Evolutionary conservation across 2,888 invertebrate genomes (phyloP).

Genomic region (Julus scandinavius): DNA sequence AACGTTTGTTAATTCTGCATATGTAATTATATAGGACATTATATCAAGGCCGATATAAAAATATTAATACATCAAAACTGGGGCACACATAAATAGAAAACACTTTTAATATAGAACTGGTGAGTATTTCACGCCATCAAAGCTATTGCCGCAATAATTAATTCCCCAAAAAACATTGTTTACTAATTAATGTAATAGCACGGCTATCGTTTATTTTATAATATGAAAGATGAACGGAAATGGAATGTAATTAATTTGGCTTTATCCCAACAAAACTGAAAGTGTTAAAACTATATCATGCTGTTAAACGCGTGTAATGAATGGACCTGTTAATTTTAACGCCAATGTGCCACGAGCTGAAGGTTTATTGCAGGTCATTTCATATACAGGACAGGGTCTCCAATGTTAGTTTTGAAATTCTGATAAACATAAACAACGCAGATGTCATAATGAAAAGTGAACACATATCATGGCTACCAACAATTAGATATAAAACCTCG

Average conservation of each 20-base stretch:
- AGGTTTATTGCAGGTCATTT: neutral
- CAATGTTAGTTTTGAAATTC: neutral
- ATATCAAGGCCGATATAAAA: neutral
- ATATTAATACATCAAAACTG: neutral
- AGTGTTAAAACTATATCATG: neutral
- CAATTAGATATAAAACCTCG: neutral
- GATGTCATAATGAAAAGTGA: neutral
- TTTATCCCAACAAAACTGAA: neutral
- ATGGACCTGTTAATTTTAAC: neutral
- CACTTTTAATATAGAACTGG: neutral
- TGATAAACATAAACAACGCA: neutral
- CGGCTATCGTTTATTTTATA: conserved; percentile 14
- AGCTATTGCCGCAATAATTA: neutral
- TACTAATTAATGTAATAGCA: neutral
- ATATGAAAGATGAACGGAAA: neutral
- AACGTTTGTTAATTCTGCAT: too few relatives aligned
- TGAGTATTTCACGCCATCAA: neutral
- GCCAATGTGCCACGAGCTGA: neutral
- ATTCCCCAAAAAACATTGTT: neutral
- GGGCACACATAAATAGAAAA: neutral
- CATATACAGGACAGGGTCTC: neutral
- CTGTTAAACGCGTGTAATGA: neutral
- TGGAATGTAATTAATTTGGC: neutral
- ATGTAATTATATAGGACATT: too few relatives aligned
- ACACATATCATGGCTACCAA: neutral